A percentile compares a stretch with the other conserved stretches of the same genome.
Evolutionary conservation across 2,797 vertebrate genomes (phyloP).

Genomic region (Eulemur mongoz): DNA sequence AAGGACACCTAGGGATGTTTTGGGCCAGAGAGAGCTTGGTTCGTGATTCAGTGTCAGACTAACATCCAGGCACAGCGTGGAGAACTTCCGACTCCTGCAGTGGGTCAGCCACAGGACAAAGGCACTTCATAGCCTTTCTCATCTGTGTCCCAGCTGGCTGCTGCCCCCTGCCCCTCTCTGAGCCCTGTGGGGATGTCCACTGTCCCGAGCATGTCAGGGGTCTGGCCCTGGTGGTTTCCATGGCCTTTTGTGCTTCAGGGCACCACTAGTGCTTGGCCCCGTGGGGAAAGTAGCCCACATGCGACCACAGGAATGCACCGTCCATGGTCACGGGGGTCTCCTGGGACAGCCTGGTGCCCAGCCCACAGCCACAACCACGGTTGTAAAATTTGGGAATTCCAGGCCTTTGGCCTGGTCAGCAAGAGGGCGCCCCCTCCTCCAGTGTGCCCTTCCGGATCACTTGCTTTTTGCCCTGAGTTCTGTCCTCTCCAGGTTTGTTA

Average conservation of each 20-base stretch:
- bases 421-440: background rate
- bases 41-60: background rate
- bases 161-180: background rate
- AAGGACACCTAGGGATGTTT: background rate
- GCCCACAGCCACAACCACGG: no score
- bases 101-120: background rate
- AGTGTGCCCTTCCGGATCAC: background rate
- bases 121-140: background rate
- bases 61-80: background rate
- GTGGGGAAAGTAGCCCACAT: background rate
- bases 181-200: background rate
- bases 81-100: background rate
- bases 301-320: background rate
- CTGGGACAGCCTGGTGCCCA: no score
- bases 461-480: slow-evolving; percentile 1
- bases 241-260: background rate
- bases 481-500: background rate
- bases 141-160: background rate
- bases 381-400: background rate
- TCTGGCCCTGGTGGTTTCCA: background rate
- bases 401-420: background rate
- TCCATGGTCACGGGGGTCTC: no score
- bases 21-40: background rate
- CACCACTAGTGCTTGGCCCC: background rate
- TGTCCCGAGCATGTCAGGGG: background rate